Base-by-base conservation (phyloP, 2,113 vertebrate species). In the Monopterus albus region DNA sequence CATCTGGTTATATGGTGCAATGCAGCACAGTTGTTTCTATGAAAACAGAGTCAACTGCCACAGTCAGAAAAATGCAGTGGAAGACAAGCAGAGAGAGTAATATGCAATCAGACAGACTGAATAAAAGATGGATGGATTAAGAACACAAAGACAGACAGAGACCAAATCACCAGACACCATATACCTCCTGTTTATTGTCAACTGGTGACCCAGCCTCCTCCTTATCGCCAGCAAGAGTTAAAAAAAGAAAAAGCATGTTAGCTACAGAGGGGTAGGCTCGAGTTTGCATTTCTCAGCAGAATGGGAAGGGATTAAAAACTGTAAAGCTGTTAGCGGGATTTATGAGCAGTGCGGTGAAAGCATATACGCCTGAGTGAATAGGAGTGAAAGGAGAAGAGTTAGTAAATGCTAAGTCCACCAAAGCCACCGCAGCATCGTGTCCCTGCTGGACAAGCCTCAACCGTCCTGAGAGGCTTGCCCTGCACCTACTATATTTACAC, bases 161-260 rank as follows among this genome's bases (percentile, higher is more conserved):
- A 88, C 67, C 49, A 75, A 75, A 84, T 76, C 29, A 70, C 78
- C 83, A 76, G 72, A 74, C 71, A 82, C 67, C 66, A 87, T 82
- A 85, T 93, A 94, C 93, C 92, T 93, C 92, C 85, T 91, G 86
- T 86, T 93, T 92, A 88, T 69, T 87, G 81, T 93, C 90, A 84
- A 74, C 75, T 80, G 87, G 81, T 70, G 86, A 91, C 56, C 64
- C 88, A 52, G 73, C 60, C 65, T 92, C 91, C 84, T 94, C 92
- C 91, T 93, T 90, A 75, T 53, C 25, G 90, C 55, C 83, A 91
- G 92, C 90, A 80, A 58, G 77, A 56, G 82, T 77, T 78, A 53
- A 69, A 53, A 83, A 50, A 70, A 72, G 52, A 79, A 83, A 83
- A 83, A 39, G 57, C 17, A 56, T 67, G 87, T 91, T 87, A 93